These are phyloP conservation scores for Nestor notabilis DNA, from an alignment of 2,113 vertebrate genomes.

Conservation along the genomic window DNA sequence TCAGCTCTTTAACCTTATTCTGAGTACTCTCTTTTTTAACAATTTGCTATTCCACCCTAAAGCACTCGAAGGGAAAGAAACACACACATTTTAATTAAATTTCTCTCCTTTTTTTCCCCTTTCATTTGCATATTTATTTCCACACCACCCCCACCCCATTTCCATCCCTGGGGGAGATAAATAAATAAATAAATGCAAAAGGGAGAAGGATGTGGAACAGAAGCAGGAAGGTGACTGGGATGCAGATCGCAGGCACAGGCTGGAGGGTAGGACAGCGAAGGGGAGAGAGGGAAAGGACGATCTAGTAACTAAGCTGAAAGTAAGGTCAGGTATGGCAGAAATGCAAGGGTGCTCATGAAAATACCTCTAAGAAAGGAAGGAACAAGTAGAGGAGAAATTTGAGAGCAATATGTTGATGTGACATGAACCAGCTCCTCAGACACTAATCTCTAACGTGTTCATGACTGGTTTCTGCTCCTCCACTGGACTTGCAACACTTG, in stretches of 20 bases:
- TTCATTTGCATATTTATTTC: slow-evolving; percentile 67
- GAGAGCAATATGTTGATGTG: not conserved
- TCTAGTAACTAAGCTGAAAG: not conserved
- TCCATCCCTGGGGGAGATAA: slow-evolving; percentile 18
- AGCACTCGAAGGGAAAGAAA: slow-evolving; percentile 67
- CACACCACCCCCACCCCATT: slow-evolving; percentile 24
- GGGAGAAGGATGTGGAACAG: slow-evolving; percentile 34
- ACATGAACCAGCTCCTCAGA: not conserved
- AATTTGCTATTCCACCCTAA: slow-evolving; percentile 70
- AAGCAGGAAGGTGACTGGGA: slow-evolving; percentile 41
- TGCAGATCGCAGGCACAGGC: not conserved
- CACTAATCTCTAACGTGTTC: not conserved
- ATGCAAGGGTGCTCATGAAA: not conserved
- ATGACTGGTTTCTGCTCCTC: not conserved
- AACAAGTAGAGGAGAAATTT: not conserved
- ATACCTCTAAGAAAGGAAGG: not conserved
- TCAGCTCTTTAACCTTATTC: slow-evolving; percentile 72
- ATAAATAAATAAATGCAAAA: slow-evolving; percentile 45
- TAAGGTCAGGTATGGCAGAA: not conserved
- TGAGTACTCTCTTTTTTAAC: slow-evolving; percentile 66
- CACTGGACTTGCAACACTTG: not conserved
- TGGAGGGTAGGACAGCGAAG: not conserved
- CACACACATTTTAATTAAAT: slow-evolving; percentile 74
- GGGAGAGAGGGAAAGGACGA: not conserved
- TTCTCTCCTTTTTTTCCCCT: slow-evolving; percentile 39